Evolutionary conservation across 1,140 invertebrate species (phyloP).

Genomic region (Lepeophtheirus salmonis): DNA sequence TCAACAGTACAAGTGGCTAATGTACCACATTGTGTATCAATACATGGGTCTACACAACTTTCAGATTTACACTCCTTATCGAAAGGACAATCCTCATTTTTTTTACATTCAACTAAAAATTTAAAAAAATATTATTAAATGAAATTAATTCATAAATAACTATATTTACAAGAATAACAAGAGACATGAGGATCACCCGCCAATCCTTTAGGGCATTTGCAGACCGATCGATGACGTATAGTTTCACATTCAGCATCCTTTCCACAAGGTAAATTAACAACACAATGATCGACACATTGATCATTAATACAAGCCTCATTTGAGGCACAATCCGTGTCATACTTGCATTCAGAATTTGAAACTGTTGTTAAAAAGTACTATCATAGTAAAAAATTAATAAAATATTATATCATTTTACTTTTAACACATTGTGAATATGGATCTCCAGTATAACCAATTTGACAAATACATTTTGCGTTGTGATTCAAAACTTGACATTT

Average conservation of each 20-base stretch:
- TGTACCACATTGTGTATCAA: conserved; percentile 41
- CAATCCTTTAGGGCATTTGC: conserved; percentile 45
- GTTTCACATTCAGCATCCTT: conserved; percentile 58
- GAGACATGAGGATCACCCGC: conserved; percentile 30
- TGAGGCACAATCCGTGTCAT: conserved; percentile 58
- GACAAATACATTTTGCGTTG: conserved; percentile 58
- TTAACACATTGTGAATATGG: conserved; percentile 52
- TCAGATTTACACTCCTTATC: conserved; percentile 24
- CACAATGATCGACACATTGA: conserved; percentile 63
- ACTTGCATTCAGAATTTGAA: conserved; percentile 47
- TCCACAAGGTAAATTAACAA: conserved; percentile 50
- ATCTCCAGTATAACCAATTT: conserved; percentile 45
- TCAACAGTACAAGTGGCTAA: conserved; percentile 46
- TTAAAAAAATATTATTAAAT: conserved; percentile 6
- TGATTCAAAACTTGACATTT: conserved; percentile 62
- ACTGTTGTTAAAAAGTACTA: not conserved
- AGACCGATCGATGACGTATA: conserved; percentile 47
- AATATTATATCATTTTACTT: conserved; percentile 1
- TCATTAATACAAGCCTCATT: conserved; percentile 56
- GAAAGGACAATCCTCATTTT: conserved; percentile 25
- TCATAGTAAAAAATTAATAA: not conserved
- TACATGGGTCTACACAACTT: conserved; percentile 24
- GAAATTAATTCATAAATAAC: not conserved
- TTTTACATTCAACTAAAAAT: conserved; percentile 29
- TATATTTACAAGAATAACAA: conserved; percentile 13